Evolutionary conservation across 2,888 invertebrate species (phyloP).

Genomic region (Leucania comma): DNA sequence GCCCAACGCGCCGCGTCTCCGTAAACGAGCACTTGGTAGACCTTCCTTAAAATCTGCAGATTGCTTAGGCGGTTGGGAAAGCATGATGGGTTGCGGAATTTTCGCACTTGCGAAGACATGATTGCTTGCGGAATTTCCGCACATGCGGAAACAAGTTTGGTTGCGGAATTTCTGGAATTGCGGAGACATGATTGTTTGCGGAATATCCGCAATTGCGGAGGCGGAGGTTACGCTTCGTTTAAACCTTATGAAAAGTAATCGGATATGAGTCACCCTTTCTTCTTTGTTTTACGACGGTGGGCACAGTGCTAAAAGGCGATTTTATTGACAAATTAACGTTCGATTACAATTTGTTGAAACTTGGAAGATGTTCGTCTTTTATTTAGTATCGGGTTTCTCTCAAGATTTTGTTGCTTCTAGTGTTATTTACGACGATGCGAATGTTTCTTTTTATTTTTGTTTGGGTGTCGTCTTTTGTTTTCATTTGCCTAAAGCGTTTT

Average conservation of each 20-base stretch:
- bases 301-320: conserved; percentile 39
- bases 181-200: too few relatives aligned
- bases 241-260: conserved; percentile 24
- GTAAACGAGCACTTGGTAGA: too few relatives aligned
- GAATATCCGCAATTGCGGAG: too few relatives aligned
- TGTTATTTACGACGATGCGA: conserved; percentile 27
- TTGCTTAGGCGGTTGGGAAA: too few relatives aligned
- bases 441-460: conserved; percentile 13
- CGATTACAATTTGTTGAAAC: conserved; percentile 37
- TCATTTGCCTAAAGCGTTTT: not conserved
- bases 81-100: too few relatives aligned
- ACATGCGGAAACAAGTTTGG: too few relatives aligned
- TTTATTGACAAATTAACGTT: conserved; percentile 57
- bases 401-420: conserved; percentile 3
- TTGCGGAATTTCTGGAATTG: too few relatives aligned
- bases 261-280: conserved; percentile 23
- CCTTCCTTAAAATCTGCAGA: too few relatives aligned
- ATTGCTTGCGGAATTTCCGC: too few relatives aligned
- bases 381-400: conserved; percentile 16
- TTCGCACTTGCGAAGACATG: too few relatives aligned
- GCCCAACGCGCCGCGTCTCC: too few relatives aligned
- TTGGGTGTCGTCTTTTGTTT: not conserved
- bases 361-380: conserved; percentile 24
- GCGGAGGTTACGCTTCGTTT: not conserved
- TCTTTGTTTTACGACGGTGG: conserved; percentile 24